A percentile compares a stretch with the other conserved stretches of the same genome.
These are phyloP conservation scores for Drosophila arawakana DNA, from an alignment of 1,140 invertebrate genomes.

Conservation along the genomic window DNA sequence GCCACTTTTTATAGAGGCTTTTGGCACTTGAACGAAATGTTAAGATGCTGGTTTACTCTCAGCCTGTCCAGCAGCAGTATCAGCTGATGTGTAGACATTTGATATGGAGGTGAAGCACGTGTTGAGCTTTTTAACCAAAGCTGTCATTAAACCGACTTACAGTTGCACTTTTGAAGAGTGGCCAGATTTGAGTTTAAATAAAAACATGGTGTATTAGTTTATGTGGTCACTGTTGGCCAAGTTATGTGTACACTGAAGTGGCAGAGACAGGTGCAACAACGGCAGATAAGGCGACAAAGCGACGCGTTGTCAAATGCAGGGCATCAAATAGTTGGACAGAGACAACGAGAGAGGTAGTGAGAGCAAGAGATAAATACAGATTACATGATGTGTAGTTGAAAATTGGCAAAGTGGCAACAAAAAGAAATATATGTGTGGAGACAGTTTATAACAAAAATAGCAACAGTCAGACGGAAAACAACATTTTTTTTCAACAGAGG, in stretches of 20 bases:
- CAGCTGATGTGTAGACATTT: conserved; percentile 3
- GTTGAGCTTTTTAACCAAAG: conserved; percentile 35
- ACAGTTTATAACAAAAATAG: conserved; percentile 72
- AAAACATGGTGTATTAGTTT: conserved; percentile 2
- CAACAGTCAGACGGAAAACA: conserved; percentile 28
- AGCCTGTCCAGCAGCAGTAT: conserved; percentile 7
- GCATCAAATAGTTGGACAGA: background rate
- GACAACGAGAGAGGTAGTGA: background rate
- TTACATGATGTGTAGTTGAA: conserved; percentile 77
- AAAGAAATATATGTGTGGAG: conserved; percentile 51
- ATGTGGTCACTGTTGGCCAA: conserved; percentile 7
- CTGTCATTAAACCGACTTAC: conserved; percentile 41
- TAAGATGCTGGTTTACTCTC: conserved; percentile 12
- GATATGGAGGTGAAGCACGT: background rate
- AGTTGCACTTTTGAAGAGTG: conserved; percentile 12
- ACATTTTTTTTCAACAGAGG: background rate
- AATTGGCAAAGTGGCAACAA: conserved; percentile 72
- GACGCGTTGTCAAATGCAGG: conserved; percentile 23
- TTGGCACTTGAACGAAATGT: conserved; percentile 34
- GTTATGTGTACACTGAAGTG: conserved; percentile 26
- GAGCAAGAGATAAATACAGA: conserved; percentile 26
- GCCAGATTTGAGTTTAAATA: conserved; percentile 28
- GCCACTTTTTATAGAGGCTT: conserved; percentile 24
- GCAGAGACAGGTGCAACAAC: conserved; percentile 63
- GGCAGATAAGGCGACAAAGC: conserved; percentile 58